Base-by-base conservation (phyloP, 2,888 invertebrate species). In the Thecophora atra region DNA sequence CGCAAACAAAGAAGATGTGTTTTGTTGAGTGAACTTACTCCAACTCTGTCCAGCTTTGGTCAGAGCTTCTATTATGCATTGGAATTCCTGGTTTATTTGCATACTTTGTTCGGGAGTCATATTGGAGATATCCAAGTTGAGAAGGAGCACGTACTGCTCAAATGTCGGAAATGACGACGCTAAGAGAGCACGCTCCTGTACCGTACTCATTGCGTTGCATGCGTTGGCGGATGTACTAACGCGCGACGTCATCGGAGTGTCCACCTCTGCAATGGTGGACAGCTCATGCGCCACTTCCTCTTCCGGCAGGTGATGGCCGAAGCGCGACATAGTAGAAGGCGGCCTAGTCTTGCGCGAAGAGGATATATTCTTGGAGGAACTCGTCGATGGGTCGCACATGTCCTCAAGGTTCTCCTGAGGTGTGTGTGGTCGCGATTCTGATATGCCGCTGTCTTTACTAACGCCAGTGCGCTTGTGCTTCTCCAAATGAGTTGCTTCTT, bases 241-340 rank as follows among this genome's bases (percentile, higher is more conserved):
- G 47, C 81, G 81, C n/a, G 88, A 85, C 71, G 91, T 90, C 77
- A 88, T 89, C 0, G 91, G 91, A 0, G 91, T 91, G 76, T 92
- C 92, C 3, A 91, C 90, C 84, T 92, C 92, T 1, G 90, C 84
- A 58, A 92, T 92, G 2, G 91, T 91, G 8, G 92, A 92, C 58
- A 92, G 83, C 81, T 92, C 91, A 78, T 91, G 91, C 0, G 80
- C 83, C 52, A 81, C 58, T 3, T 82, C 82, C 4, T 85, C 84
- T 54, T 83, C 83, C 2, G 80, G 76, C n/a, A 85, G 70, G 58
- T 85, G 83, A 1, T 87, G 86, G 75, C 85, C 86, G 62, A 81
- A 85, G 1, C 86, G 82, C 0, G 79, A 75, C 19, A 86, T 78
- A 52, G 85, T 82, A 1, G 85, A 82, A 3, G 86, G 86, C 7